Conservation (phyloP, 1,140 invertebrate genomes). For the Lasioglossum albipes region DNA sequence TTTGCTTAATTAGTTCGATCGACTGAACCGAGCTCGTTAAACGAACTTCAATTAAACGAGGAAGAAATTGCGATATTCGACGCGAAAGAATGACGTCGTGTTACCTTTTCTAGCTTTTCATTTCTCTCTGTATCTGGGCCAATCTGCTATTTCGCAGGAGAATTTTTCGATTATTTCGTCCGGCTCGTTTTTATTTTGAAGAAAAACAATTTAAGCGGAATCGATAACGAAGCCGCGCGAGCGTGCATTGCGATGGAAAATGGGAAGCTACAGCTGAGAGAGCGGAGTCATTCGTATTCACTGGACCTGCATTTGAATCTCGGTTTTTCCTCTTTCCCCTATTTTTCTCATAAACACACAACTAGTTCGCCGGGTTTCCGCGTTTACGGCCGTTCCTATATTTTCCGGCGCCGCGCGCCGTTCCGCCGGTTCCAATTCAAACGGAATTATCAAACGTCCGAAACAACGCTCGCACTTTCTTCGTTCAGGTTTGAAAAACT, state of each 20-base stretch:
- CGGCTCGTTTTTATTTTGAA: no score
- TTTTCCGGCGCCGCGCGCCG: neutral
- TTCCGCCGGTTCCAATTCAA: constrained; percentile 3
- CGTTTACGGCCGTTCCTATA: neutral
- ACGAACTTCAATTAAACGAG: no score
- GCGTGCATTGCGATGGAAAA: constrained; percentile 13
- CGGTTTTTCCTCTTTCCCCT: neutral
- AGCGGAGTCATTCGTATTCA: constrained; percentile 29
- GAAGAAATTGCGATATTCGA: no score
- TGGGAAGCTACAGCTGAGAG: neutral
- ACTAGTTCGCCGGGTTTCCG: constrained; percentile 2
- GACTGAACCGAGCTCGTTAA: no score
- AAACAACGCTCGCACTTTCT: neutral
- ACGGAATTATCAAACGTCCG: constrained; percentile 17
- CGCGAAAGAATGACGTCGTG: no score
- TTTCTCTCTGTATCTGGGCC: no score
- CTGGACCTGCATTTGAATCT: constrained; percentile 1
- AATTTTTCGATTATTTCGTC: no score
- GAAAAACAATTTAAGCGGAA: neutral
- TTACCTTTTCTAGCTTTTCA: no score
- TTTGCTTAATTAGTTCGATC: neutral
- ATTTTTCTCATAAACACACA: neutral
- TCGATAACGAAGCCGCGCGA: neutral
- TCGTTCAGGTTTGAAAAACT: constrained; percentile 5
- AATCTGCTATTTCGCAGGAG: no score